These are phyloP conservation scores for Agelas oroides DNA, from an alignment of 37 sponge, comb jelly and placozoan genomes.

Conservation along the genomic window DNA sequence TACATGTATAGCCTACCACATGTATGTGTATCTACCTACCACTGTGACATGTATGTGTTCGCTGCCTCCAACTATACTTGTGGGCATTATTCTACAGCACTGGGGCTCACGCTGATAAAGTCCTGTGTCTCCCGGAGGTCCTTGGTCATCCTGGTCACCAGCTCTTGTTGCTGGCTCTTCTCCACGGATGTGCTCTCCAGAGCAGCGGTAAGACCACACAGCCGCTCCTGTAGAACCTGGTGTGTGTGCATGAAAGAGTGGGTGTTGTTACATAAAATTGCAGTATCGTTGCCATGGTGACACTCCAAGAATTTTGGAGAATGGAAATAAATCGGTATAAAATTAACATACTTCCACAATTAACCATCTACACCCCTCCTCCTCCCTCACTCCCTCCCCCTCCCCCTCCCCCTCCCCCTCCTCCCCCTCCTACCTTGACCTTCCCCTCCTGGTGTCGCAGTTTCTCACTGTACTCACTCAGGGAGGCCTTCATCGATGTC, in stretches of 20 bases:
- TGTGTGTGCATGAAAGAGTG: neutral
- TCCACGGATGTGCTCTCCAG: conserved; percentile 75
- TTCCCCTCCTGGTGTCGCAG: conserved; percentile 57
- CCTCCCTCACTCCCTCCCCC: neutral
- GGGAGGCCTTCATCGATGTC: conserved; percentile 49
- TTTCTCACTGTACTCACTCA: conserved; percentile 58
- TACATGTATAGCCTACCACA: too few relatives aligned
- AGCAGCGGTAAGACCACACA: conserved; percentile 52
- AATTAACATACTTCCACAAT: too few relatives aligned
- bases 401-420: neutral
- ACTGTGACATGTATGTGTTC: too few relatives aligned
- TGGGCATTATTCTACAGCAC: too few relatives aligned
- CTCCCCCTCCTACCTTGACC: conserved; percentile 40
- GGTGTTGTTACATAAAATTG: too few relatives aligned
- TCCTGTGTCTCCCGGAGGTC: conserved; percentile 48
- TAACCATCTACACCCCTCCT: too few relatives aligned
- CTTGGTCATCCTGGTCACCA: conserved; percentile 47
- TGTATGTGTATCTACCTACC: too few relatives aligned
- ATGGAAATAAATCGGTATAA: too few relatives aligned
- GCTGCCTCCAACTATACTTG: too few relatives aligned
- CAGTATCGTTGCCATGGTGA: too few relatives aligned
- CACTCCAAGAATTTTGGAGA: too few relatives aligned
- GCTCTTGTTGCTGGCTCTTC: conserved; percentile 53
- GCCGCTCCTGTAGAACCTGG: conserved; percentile 57
- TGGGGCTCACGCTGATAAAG: conserved; percentile 58